Evolutionary conservation across 2,797 vertebrate species (phyloP).

Genomic region (Eleutherodactylus coqui): DNA sequence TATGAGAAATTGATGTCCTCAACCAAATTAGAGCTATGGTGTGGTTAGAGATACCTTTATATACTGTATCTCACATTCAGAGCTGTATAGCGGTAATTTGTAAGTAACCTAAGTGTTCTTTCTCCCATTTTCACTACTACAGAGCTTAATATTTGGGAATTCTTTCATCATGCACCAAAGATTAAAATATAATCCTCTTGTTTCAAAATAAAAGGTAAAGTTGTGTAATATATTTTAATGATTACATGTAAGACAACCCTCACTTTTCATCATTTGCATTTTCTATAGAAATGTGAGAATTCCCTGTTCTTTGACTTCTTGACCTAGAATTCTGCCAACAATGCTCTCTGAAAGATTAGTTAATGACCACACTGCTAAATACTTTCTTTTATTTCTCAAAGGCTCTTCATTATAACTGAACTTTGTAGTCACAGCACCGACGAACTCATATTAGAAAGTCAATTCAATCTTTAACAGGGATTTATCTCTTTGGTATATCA

Average conservation of each 20-base stretch:
- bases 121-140: too few relatives aligned
- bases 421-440: constrained; percentile 40
- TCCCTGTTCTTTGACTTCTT: neutral
- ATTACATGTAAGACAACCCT: neutral
- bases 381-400: constrained; percentile 17
- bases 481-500: constrained; percentile 59
- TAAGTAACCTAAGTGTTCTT: too few relatives aligned
- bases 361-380: constrained; percentile 24
- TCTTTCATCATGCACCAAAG: too few relatives aligned
- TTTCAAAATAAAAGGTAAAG: neutral
- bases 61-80: too few relatives aligned
- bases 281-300: neutral
- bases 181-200: neutral
- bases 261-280: neutral
- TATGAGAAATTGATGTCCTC: too few relatives aligned
- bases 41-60: too few relatives aligned
- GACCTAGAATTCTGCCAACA: neutral
- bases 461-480: constrained; percentile 55
- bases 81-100: too few relatives aligned
- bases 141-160: too few relatives aligned
- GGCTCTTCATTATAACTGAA: constrained; percentile 4
- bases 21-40: too few relatives aligned
- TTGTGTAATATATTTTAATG: neutral
- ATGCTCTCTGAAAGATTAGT: neutral
- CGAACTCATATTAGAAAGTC: constrained; percentile 37